Evolutionary conservation across 35 echinoderm and acorn worm genomes (phyloP).

Genomic region (Acanthaster planci): DNA sequence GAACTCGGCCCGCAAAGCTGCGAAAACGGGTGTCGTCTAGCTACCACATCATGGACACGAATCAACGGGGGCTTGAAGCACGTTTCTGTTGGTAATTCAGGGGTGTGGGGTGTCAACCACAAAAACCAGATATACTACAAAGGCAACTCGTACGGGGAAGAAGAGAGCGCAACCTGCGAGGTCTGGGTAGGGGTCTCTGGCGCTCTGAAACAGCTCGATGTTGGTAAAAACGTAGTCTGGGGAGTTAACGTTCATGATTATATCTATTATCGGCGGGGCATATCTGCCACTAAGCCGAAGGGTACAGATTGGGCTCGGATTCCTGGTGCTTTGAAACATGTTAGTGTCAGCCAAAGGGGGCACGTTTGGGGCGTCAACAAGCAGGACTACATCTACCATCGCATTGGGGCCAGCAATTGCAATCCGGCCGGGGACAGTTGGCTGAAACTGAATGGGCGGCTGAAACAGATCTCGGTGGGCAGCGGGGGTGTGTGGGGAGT

Average conservation of each 20-base stretch:
- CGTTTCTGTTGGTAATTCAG: not conserved
- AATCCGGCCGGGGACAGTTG: not conserved
- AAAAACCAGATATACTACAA: not conserved
- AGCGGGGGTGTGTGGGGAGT: not conserved
- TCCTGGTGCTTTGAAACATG: not conserved
- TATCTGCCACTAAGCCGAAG: not conserved
- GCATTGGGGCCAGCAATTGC: not conserved
- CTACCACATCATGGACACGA: too few species aligned
- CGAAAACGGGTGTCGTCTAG: too few species aligned
- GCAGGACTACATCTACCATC: not conserved
- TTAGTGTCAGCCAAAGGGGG: not conserved
- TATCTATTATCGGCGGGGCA: not conserved
- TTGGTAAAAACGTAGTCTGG: not conserved
- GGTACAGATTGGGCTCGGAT: not conserved
- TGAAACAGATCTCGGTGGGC: not conserved
- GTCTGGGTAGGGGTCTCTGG: not conserved
- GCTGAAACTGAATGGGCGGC: not conserved
- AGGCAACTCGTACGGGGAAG: too few species aligned
- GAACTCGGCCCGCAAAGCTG: too few species aligned
- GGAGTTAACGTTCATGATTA: not conserved
- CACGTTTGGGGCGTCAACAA: not conserved
- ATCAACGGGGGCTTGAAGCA: not conserved
- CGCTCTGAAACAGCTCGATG: not conserved
- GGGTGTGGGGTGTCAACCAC: not conserved
- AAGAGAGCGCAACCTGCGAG: not conserved